Conservation (phyloP, 1,140 invertebrate genomes). For the Drosophila subobscura region DNA sequence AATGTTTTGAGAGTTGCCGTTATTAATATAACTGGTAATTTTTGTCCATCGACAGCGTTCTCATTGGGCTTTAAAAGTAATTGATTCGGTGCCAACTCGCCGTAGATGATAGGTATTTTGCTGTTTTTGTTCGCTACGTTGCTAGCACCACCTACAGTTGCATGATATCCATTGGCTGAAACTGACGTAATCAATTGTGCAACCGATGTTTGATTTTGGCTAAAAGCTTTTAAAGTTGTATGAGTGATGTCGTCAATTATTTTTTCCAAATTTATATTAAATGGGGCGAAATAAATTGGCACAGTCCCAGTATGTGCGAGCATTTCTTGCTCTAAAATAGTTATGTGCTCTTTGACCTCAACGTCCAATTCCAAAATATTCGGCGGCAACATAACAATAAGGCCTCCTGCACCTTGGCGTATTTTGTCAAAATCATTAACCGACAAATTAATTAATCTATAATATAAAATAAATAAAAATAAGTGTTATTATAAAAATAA, state of each 20-base stretch:
- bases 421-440: slow-evolving; percentile 91
- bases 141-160: slow-evolving; percentile 89
- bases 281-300: slow-evolving; percentile 94
- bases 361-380: slow-evolving; percentile 87
- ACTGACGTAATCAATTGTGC: slow-evolving; percentile 93
- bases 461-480: slow-evolving; percentile 2
- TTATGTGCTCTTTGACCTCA: slow-evolving; percentile 91
- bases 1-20: slow-evolving; percentile 97
- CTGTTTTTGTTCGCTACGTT: slow-evolving; percentile 89
- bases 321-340: slow-evolving; percentile 92
- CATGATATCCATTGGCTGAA: slow-evolving; percentile 96
- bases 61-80: slow-evolving; percentile 85
- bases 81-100: slow-evolving; percentile 88
- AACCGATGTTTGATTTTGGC: slow-evolving; percentile 86
- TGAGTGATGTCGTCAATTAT: slow-evolving; percentile 91
- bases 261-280: slow-evolving; percentile 89
- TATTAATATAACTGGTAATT: slow-evolving; percentile 93
- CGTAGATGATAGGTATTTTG: slow-evolving; percentile 93
- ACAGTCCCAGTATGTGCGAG: slow-evolving; percentile 91
- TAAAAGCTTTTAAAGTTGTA: slow-evolving; percentile 79
- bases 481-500: neutral
- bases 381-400: slow-evolving; percentile 92
- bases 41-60: slow-evolving; percentile 90
- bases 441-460: slow-evolving; percentile 90
- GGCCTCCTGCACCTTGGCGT: slow-evolving; percentile 91